phyloP scores from a whole-genome alignment of 2,888 invertebrate species.

The Hemithea aestivaria region DNA sequence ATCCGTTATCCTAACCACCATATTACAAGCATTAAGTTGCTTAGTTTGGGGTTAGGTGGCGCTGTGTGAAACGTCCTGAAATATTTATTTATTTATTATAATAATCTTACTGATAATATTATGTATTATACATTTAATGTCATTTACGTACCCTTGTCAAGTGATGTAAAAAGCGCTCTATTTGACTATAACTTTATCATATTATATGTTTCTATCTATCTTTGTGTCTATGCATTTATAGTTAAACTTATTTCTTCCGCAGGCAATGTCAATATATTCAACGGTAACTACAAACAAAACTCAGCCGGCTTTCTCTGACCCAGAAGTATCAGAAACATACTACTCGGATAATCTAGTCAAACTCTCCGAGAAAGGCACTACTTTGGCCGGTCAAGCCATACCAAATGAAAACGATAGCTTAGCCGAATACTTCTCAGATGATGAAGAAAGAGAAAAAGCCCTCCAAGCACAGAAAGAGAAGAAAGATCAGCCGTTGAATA shows the following conservation, averaged over 20 bases:
- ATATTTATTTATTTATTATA: too few species aligned
- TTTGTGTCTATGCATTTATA: background rate
- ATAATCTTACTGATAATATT: too few species aligned
- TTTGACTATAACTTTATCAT: too few species aligned
- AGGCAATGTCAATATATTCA: constrained; percentile 82
- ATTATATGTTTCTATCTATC: too few species aligned
- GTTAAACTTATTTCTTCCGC: constrained; percentile 33
- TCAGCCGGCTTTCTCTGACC: constrained; percentile 35
- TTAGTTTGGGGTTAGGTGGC: too few species aligned
- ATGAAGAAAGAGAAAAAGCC: constrained; percentile 69
- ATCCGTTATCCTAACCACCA: too few species aligned
- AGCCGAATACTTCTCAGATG: constrained; percentile 74
- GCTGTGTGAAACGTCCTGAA: too few species aligned
- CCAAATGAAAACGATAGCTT: constrained; percentile 52
- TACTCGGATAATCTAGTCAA: constrained; percentile 58
- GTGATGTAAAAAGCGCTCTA: too few species aligned
- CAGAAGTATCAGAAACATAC: constrained; percentile 37
- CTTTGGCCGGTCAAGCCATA: constrained; percentile 54
- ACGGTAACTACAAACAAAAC: constrained; percentile 68
- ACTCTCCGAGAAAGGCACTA: constrained; percentile 56
- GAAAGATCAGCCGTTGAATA: constrained; percentile 48
- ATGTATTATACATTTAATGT: too few species aligned
- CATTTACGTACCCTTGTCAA: too few species aligned
- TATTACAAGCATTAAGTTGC: too few species aligned
- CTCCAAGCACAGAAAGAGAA: constrained; percentile 57